A percentile compares a stretch with the other conserved stretches of the same genome.
These are phyloP conservation scores for Melopsittacus undulatus DNA, from an alignment of 2,797 vertebrate species.

Conservation along the genomic window DNA sequence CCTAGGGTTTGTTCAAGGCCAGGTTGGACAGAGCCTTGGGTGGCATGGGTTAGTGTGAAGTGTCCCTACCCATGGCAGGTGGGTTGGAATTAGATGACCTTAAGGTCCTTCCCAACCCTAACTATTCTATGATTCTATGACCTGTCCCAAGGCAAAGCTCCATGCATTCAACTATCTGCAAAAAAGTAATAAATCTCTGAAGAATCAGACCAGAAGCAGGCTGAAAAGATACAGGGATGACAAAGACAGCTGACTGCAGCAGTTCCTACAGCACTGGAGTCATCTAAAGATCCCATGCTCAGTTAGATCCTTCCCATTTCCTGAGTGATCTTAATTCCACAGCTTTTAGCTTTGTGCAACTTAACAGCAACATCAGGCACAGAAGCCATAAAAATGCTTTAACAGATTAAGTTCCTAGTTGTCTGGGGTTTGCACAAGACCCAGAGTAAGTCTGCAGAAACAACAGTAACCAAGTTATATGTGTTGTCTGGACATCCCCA, in stretches of 20 bases:
- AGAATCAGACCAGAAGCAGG: background rate
- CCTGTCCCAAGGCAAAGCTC: background rate
- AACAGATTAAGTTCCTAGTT: background rate
- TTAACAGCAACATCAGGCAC: background rate
- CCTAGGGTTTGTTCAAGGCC: too few species aligned
- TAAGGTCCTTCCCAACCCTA: too few species aligned
- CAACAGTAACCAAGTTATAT: background rate
- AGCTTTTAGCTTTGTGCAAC: background rate
- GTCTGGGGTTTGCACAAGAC: background rate
- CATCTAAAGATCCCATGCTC: background rate
- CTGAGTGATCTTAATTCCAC: background rate
- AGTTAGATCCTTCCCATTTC: background rate
- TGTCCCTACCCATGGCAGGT: too few species aligned
- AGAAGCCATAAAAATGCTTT: background rate
- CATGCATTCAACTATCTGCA: background rate
- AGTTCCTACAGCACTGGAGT: background rate
- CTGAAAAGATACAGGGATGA: background rate
- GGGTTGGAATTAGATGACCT: too few species aligned
- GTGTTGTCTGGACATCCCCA: background rate
- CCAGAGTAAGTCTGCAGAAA: background rate
- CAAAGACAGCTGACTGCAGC: background rate
- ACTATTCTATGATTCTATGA: too few species aligned
- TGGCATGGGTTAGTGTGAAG: too few species aligned
- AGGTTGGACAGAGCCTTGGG: too few species aligned
- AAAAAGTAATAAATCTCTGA: background rate